Conservation (phyloP, 2,888 invertebrate genomes). For the Anarsia innoxiella region DNA sequence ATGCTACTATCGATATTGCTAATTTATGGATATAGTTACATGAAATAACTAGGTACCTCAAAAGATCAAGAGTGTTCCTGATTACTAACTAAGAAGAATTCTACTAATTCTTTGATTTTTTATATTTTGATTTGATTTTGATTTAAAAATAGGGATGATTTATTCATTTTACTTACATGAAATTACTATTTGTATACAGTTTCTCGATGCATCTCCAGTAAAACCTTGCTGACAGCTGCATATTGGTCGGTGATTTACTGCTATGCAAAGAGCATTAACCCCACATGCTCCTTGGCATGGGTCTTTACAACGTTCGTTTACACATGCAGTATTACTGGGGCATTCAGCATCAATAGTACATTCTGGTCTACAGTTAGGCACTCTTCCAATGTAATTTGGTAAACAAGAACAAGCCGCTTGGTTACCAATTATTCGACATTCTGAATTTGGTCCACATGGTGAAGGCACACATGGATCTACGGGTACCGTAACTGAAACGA, state of each 20-base stretch:
- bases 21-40: too few species aligned
- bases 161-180: conserved; percentile 47
- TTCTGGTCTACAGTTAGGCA: conserved; percentile 90
- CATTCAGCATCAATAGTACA: conserved; percentile 88
- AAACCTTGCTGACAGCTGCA: conserved; percentile 89
- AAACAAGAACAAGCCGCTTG: conserved; percentile 91
- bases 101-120: too few species aligned
- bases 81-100: too few species aligned
- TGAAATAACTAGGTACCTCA: too few species aligned
- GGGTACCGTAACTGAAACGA: conserved; percentile 28
- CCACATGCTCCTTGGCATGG: conserved; percentile 89
- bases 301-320: conserved; percentile 86
- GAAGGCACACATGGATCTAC: conserved; percentile 85
- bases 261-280: conserved; percentile 85
- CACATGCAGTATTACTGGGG: conserved; percentile 86
- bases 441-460: conserved; percentile 89
- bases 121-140: too few species aligned
- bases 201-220: conserved; percentile 84
- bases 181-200: conserved; percentile 76
- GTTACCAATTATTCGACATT: conserved; percentile 85
- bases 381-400: conserved; percentile 86
- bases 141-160: too few species aligned
- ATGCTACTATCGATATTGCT: too few species aligned
- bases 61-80: too few species aligned
- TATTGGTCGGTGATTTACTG: conserved; percentile 87